phyloP scores from a whole-genome alignment of 2,113 vertebrate species.

The Seriola dumerili region DNA sequence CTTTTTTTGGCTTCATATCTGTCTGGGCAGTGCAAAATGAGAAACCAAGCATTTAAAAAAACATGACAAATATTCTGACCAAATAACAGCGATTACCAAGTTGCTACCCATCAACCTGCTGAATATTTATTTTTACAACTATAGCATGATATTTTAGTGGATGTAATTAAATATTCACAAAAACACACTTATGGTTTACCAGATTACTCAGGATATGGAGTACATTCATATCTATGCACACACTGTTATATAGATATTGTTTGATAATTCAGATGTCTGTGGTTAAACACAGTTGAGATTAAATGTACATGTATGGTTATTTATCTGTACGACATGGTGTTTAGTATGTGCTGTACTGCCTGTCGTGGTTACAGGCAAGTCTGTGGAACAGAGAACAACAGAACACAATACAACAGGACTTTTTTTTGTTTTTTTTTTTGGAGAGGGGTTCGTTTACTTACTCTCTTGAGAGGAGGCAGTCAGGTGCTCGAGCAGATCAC shows the following conservation, averaged over 20 bases:
- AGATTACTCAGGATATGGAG: neutral
- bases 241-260: neutral
- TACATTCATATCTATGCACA: neutral
- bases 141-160: no score
- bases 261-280: neutral
- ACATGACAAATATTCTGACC: neutral
- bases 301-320: no score
- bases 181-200: neutral
- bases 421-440: neutral
- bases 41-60: neutral
- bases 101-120: neutral
- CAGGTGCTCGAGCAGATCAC: slow-evolving; percentile 91
- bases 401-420: fast-evolving
- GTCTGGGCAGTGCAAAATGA: neutral
- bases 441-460: slow-evolving; percentile 71
- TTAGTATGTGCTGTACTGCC: neutral
- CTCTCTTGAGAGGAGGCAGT: slow-evolving; percentile 87
- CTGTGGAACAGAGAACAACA: neutral
- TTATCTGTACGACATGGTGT: neutral
- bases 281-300: neutral
- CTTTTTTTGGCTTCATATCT: neutral
- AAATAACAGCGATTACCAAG: no score
- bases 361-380: neutral
- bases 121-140: no score
- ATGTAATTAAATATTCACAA: slow-evolving; percentile 1